Evolutionary conservation across 2,888 invertebrate species (phyloP), one percentile per base, ranked within the genome.

Genomic region (Phyllotreta cruciferae): DNA sequence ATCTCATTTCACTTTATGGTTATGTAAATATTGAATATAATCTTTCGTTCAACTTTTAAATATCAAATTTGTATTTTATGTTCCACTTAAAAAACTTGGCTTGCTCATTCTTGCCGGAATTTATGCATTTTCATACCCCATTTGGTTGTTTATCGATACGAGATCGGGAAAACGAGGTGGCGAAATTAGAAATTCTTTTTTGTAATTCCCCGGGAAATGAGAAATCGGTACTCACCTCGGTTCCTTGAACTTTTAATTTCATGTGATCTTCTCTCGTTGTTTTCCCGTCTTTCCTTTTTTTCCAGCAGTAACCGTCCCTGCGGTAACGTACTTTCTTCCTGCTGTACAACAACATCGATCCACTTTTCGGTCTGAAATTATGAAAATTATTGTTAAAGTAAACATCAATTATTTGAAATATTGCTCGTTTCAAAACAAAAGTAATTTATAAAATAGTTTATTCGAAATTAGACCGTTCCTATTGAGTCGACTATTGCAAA

Each of bases 191-290:
- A 47, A 47, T 10, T 4, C 11, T 47, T 47, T 14, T 14, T 13
- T 24, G 8, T 44, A n/a, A 6, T 44, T 44, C 10, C 6, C 6
- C 3, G 14, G 9, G 10, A 44, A 44, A n/a, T 13, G n/a, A 13
- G 10, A 13, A 13, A 44, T 44, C 7, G 10, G 44, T 44, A 75
- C 85, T 86, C 74, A 94, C 94, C 90, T 96, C 95, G 68, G 94
- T 93, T 75, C 96, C 95, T 85, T 96, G 94, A 78, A 97, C 97
- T 87, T 98, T 98, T 70, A 98, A 87, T 83, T 98, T 98, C 98
- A 98, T 98, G 83, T 98, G 98, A 86, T 98, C 98, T 83, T 98
- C 98, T 74, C 98, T 85, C 62, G 97, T 97, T 67, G 97, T 96
- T 84, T 97, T 97, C 14, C 98, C 98, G 81, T 98, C 98, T 83